phyloP scores from a whole-genome alignment of 2,113 vertebrate species.

The Tor tambroides region DNA sequence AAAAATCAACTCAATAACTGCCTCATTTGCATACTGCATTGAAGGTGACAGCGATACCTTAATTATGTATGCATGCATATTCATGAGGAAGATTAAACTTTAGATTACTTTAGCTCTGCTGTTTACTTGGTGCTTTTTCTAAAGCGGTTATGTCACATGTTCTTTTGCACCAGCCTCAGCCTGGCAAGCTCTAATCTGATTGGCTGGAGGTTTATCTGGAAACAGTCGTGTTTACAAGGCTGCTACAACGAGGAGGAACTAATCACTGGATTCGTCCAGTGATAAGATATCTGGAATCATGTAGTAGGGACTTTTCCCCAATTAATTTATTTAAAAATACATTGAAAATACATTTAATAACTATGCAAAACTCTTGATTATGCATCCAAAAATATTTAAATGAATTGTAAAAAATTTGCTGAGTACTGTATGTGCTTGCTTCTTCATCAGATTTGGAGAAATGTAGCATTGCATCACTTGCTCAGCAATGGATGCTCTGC shows the following conservation, averaged over 20 bases:
- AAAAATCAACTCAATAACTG: conserved; percentile 61
- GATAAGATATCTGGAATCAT: neutral
- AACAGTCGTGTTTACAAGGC: neutral
- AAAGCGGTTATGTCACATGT: neutral
- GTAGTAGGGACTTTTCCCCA: no score
- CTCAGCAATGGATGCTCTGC: no score
- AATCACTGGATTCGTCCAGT: neutral
- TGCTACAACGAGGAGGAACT: neutral
- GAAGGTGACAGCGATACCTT: conserved; percentile 10
- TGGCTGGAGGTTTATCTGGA: neutral
- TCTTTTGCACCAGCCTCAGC: neutral
- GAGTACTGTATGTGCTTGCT: no score
- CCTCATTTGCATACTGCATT: conserved; percentile 58
- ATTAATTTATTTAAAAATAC: no score
- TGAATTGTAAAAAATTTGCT: no score
- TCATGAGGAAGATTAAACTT: conserved; percentile 55
- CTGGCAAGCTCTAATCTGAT: conserved; percentile 4
- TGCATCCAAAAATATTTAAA: no score
- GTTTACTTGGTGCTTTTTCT: conserved; percentile 3
- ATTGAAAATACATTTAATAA: no score
- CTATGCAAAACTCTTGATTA: no score
- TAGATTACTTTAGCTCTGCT: conserved; percentile 5
- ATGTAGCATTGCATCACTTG: no score
- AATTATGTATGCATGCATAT: conserved; percentile 59
- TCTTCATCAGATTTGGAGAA: no score